These are phyloP conservation scores for Drosophila borealis DNA, from an alignment of 2,888 invertebrate genomes.

Conservation along the genomic window DNA sequence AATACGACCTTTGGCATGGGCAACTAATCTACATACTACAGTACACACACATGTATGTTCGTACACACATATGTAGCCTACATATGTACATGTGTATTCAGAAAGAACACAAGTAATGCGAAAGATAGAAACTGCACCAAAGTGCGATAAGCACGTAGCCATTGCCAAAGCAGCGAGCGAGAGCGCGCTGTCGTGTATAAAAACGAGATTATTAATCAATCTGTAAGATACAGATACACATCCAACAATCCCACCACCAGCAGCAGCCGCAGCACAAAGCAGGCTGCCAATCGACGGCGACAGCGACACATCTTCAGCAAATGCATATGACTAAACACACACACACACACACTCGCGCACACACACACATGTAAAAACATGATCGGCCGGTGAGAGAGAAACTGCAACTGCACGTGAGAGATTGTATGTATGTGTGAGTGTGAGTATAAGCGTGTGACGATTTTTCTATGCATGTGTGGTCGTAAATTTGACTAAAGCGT, in stretches of 20 bases:
- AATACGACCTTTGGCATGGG: constrained; percentile 59
- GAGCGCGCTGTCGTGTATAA: constrained; percentile 53
- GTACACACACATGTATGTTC: not conserved
- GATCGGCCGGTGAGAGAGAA: constrained; percentile 49
- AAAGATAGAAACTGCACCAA: constrained; percentile 69
- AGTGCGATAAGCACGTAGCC: constrained; percentile 77
- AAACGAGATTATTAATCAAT: constrained; percentile 78
- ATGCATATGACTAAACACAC: constrained; percentile 58
- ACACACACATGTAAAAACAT: constrained; percentile 30
- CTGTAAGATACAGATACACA: constrained; percentile 76
- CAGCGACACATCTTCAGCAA: constrained; percentile 64
- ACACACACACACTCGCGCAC: constrained; percentile 30
- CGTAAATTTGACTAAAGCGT: constrained; percentile 78
- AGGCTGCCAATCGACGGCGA: constrained; percentile 62
- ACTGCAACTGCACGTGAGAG: constrained; percentile 57
- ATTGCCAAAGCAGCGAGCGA: constrained; percentile 19
- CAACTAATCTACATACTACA: constrained; percentile 33
- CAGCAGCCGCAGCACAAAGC: constrained; percentile 39
- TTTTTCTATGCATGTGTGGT: constrained; percentile 44
- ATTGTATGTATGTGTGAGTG: constrained; percentile 12
- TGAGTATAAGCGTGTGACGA: constrained; percentile 32
- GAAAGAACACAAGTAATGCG: constrained; percentile 40
- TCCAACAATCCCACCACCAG: constrained; percentile 43
- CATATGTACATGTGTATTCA: constrained; percentile 3
- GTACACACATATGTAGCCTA: not conserved